phyloP scores from a whole-genome alignment of 2,113 vertebrate species.

The Hipposideros armiger region DNA sequence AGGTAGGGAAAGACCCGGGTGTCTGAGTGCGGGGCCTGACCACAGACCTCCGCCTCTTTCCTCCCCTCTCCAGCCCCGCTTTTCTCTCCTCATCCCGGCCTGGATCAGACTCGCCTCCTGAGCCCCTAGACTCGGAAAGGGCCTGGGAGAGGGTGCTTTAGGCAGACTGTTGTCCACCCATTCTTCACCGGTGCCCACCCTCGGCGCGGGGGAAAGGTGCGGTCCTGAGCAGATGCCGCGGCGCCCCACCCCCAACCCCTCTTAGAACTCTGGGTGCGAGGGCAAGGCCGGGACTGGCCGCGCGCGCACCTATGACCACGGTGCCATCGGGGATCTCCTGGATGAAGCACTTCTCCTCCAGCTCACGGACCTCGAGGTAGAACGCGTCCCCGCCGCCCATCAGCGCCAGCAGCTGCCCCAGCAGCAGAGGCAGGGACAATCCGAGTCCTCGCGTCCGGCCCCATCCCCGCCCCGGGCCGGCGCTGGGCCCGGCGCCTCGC shows the following conservation, averaged over 20 bases:
- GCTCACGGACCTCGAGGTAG: constrained; percentile 93
- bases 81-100: background rate
- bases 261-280: background rate
- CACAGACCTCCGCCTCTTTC: background rate
- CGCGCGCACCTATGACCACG: constrained; percentile 90
- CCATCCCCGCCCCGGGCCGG: background rate
- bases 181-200: background rate
- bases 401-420: background rate
- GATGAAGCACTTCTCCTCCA: constrained; percentile 94
- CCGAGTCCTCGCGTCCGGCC: no score
- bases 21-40: background rate
- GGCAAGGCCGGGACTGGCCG: background rate
- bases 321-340: constrained; percentile 94
- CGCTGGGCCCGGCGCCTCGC: background rate
- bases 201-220: background rate
- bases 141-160: background rate
- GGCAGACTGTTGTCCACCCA: background rate
- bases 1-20: background rate
- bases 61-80: background rate
- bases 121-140: accelerated
- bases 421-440: background rate
- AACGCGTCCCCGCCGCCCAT: constrained; percentile 80
- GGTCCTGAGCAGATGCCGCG: background rate
- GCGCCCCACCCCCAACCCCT: background rate
- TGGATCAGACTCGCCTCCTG: background rate